These are phyloP conservation scores for Aplysina aerophoba DNA, from an alignment of 37 sponge, comb jelly and placozoan genomes.

Conservation along the genomic window DNA sequence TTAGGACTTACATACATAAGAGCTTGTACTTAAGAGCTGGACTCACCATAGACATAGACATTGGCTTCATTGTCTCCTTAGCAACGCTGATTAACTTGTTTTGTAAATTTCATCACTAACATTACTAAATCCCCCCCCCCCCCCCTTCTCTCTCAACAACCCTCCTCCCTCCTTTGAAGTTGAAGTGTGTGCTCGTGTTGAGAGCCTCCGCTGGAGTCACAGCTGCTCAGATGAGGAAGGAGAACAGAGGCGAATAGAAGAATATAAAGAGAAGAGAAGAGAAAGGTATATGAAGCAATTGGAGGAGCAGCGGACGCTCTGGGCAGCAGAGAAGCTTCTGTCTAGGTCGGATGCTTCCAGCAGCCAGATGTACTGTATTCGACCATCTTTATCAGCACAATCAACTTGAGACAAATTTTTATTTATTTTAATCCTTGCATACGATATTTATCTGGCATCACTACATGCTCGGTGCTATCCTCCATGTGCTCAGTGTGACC, in stretches of 20 bases:
- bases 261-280: constrained; percentile 62
- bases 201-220: constrained; percentile 63
- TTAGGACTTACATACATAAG: too few species aligned
- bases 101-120: too few species aligned
- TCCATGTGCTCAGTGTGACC: neutral
- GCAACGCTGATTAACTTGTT: too few species aligned
- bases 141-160: too few species aligned
- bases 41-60: too few species aligned
- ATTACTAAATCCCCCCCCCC: too few species aligned
- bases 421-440: neutral
- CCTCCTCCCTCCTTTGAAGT: neutral
- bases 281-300: constrained; percentile 56
- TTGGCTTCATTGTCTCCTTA: too few species aligned
- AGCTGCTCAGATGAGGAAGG: constrained; percentile 57
- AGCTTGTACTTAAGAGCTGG: too few species aligned
- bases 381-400: too few species aligned
- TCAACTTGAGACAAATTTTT: neutral
- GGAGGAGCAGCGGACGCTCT: constrained; percentile 19
- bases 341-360: neutral
- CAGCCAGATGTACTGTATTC: too few species aligned
- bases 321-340: constrained; percentile 17
- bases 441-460: neutral
- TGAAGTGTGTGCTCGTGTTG: neutral
- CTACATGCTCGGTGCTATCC: neutral
- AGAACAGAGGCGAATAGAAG: constrained; percentile 59